Percentiles rank a stretch among this genome's conserved stretches.
These are phyloP conservation scores for Ganaspis brasiliensis DNA, from an alignment of 2,888 invertebrate species.

Conservation along the genomic window DNA sequence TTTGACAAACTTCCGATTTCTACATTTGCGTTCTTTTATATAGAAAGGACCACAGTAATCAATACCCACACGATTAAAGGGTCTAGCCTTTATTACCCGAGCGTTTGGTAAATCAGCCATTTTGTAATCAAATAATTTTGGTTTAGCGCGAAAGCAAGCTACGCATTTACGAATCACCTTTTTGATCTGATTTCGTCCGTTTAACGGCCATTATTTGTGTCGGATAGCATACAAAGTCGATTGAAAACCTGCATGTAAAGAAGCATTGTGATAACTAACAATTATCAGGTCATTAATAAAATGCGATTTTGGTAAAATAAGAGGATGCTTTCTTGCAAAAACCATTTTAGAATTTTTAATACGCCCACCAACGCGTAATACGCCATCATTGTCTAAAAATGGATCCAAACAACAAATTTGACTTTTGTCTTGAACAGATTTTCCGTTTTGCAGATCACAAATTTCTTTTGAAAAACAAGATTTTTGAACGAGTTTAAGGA, in stretches of 20 bases:
- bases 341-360: slow-evolving; percentile 58
- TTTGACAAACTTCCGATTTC: slow-evolving; percentile 51
- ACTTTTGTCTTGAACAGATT: background rate
- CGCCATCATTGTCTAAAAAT: slow-evolving; percentile 50
- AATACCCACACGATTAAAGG: slow-evolving; percentile 64
- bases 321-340: slow-evolving; percentile 60
- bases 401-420: slow-evolving; percentile 58
- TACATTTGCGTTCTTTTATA: slow-evolving; percentile 54
- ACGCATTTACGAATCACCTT: slow-evolving; percentile 46
- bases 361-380: slow-evolving; percentile 67
- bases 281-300: slow-evolving; percentile 64
- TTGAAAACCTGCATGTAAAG: slow-evolving; percentile 60
- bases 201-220: slow-evolving; percentile 60
- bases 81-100: slow-evolving; percentile 58
- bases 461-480: background rate
- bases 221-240: slow-evolving; percentile 55
- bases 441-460: background rate
- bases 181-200: slow-evolving; percentile 51
- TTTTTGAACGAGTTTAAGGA: background rate
- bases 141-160: slow-evolving; percentile 41
- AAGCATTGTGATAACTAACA: background rate
- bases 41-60: slow-evolving; percentile 60
- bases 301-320: slow-evolving; percentile 63
- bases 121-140: slow-evolving; percentile 4
- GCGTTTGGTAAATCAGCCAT: slow-evolving; percentile 68